Evolutionary conservation across 2,113 vertebrate genomes (phyloP).

Genomic region (Anarrhichthys ocellatus): DNA sequence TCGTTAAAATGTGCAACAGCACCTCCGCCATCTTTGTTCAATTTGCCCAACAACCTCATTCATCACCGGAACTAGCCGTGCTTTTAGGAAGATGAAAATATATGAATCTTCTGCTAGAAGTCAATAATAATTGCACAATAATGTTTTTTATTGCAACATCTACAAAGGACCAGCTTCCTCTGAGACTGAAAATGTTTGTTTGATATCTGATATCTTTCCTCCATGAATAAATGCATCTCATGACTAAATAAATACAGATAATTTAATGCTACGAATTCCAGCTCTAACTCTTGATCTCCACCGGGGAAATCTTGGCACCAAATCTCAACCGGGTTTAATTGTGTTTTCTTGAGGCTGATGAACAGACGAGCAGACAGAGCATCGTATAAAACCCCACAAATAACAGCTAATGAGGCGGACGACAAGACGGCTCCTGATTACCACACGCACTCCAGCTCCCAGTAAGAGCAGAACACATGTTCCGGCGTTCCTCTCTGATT

Average conservation of each 20-base stretch:
- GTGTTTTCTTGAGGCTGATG: neutral
- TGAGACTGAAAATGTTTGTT: neutral
- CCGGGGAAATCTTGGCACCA: neutral
- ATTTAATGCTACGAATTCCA: neutral
- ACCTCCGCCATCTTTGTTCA: neutral
- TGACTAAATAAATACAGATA: neutral
- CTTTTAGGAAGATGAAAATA: neutral
- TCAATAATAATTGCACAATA: neutral
- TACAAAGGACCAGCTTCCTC: neutral
- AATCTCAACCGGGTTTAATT: neutral
- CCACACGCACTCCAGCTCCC: neutral
- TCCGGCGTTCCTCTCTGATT: slow-evolving; percentile 31
- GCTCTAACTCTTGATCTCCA: neutral
- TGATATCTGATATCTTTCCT: neutral
- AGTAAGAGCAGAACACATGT: slow-evolving; percentile 37
- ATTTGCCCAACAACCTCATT: neutral
- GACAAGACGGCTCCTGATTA: neutral
- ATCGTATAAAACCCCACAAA: neutral
- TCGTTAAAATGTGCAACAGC: neutral
- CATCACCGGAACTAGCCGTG: neutral
- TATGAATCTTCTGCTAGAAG: neutral
- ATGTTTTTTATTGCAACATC: neutral
- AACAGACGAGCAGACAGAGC: slow-evolving; percentile 7
- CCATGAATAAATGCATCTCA: neutral
- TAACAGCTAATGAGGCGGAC: neutral